Evolutionary conservation across 30 jellyfish, hydroid and myxozoan species (phyloP).

Genomic region (Morbakka virulenta): DNA sequence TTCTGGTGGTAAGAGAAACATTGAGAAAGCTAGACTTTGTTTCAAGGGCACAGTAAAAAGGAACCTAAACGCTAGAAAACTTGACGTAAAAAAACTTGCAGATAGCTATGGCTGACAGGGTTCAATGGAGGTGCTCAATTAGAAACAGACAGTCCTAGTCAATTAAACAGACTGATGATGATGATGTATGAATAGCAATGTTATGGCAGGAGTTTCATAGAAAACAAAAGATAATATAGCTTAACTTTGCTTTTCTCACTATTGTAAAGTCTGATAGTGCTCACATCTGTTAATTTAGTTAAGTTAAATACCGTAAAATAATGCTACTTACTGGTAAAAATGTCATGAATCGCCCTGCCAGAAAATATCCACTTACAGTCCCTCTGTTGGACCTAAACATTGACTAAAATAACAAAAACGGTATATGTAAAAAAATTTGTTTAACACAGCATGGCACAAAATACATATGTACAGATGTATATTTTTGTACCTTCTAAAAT

Average conservation of each 20-base stretch:
- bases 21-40: no score
- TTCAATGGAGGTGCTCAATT: no score
- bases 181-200: not conserved
- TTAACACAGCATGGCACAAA: not conserved
- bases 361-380: conserved; percentile 83
- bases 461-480: not conserved
- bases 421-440: no score
- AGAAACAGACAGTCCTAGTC: no score
- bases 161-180: no score
- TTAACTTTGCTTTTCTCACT: not conserved
- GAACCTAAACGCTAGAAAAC: no score
- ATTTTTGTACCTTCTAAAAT: not conserved
- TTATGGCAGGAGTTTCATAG: not conserved
- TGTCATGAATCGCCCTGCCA: conserved; percentile 95
- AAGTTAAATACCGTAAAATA: no score
- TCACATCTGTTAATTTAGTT: not conserved
- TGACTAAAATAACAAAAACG: conserved; percentile 45
- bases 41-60: no score
- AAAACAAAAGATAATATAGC: not conserved
- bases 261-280: not conserved
- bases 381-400: conserved; percentile 81
- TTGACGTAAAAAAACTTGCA: no score
- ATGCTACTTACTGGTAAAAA: conserved; percentile 84
- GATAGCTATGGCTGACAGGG: no score
- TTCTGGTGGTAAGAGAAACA: no score